Base-by-base conservation (phyloP, 2,888 invertebrate species). In the Xanthia icteritia region DNA sequence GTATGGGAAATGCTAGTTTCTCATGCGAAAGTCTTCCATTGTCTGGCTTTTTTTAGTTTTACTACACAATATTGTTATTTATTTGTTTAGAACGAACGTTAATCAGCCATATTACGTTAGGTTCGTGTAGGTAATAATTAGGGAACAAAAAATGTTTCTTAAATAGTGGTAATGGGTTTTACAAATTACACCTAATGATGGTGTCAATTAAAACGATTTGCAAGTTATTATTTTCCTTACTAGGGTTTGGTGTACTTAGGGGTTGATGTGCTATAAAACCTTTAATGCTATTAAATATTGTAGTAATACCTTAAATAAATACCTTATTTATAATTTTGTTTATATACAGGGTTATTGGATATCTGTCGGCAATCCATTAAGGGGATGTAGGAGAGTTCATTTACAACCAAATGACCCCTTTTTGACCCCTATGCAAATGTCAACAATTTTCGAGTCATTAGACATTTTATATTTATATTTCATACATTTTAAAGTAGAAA, bases 1-100 rank as follows among this genome's bases (percentile, higher is more conserved):
- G 94, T 93, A 94, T 96, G 95, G 93, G 95, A 96, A 96, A 92
- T 90, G 89, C 82, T 89, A 88, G 93, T 92, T 96, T 96, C 96
- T 92, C 96, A 95, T 96, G 95, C 94, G 96, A 95, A 96, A 95
- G 95, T 94, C 91, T 88, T 81, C 90, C 77, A 92, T 93, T 93
- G 93, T 93, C 82, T 83, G 73, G 48, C 83, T 88, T 90, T 90
- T 90, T 90, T 85, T 82, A 83, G 56, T 69, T 77, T 87, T 80
- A 84, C 77, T 86, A 89, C 87, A 88, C 88, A 87, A 88, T 89
- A 86, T 87, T 87, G 83, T 85, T 82, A 83, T 82, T 82, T 86
- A 73, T 81, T 84, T 67, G 78, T 73, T 84, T 82, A 83, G 85
- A 82, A 84, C 75, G 56, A 79, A 67, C 81, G 65, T 64, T 86